Percentiles rank a stretch among this genome's conserved stretches.
These are phyloP conservation scores for Chironomus tentans DNA, from an alignment of 2,888 invertebrate genomes.

Conservation along the genomic window DNA sequence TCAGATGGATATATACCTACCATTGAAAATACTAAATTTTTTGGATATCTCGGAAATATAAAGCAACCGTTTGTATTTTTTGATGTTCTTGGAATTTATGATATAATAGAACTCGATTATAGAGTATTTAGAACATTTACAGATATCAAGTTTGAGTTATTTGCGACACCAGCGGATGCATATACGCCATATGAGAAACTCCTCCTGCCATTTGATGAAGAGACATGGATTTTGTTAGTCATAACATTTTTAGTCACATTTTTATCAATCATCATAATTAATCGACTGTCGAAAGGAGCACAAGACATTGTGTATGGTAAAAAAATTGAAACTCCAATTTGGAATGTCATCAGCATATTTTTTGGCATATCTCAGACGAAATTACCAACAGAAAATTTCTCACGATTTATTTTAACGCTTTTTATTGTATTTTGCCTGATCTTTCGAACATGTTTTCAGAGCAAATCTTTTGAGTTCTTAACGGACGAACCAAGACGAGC, in stretches of 20 bases:
- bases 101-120: background rate
- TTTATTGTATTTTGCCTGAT: too few species aligned
- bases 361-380: too few species aligned
- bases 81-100: background rate
- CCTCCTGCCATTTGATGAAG: background rate
- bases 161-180: background rate
- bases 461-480: background rate
- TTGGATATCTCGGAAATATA: background rate
- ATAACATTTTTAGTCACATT: background rate
- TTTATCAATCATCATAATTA: background rate
- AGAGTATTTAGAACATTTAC: background rate
- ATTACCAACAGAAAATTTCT: too few species aligned
- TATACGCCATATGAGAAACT: background rate
- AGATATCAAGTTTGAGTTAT: background rate
- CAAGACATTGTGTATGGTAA: background rate
- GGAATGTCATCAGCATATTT: too few species aligned
- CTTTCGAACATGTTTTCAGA: too few species aligned
- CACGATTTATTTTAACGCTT: too few species aligned
- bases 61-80: background rate
- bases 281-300: background rate
- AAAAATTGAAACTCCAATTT: too few species aligned
- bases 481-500: background rate
- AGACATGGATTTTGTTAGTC: background rate
- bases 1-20: too few species aligned
- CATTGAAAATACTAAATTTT: too few species aligned